Conservation (phyloP, 2,113 vertebrate species). For the Spea bombifrons region DNA sequence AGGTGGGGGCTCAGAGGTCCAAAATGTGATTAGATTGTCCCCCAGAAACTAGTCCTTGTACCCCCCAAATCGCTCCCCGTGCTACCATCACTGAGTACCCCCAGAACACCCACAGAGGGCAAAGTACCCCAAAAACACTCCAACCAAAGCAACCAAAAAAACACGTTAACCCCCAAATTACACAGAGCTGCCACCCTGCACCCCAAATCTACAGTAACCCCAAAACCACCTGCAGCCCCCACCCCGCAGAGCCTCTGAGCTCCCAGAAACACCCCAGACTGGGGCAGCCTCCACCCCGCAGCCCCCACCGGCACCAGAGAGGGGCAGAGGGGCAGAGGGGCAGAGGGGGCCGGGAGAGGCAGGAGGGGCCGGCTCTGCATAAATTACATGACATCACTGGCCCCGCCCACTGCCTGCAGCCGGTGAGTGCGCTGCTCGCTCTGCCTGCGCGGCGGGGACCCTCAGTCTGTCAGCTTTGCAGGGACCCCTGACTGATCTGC, state of each 20-base stretch:
- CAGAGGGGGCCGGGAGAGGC: neutral
- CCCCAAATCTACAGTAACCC: neutral
- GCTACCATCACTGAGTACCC: no score
- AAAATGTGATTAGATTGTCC: no score
- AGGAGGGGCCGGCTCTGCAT: neutral
- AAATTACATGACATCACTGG: neutral
- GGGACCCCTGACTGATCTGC: no score
- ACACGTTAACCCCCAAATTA: neutral
- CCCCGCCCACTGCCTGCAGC: conserved; percentile 13
- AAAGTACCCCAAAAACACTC: neutral
- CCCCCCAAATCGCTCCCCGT: no score
- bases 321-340: neutral
- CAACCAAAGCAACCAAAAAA: neutral
- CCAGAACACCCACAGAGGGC: neutral
- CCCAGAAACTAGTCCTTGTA: no score
- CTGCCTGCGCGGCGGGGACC: no score
- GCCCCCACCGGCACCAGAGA: no score
- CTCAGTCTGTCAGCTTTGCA: no score
- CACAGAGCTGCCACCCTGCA: neutral
- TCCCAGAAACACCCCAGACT: neutral
- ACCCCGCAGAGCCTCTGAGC: neutral
- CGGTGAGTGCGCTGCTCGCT: neutral
- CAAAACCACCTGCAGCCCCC: no score
- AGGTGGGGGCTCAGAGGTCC: no score
- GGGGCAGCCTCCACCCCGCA: neutral